Conservation (phyloP, 2,113 vertebrate species). For the Burhinus oedicnemus region DNA sequence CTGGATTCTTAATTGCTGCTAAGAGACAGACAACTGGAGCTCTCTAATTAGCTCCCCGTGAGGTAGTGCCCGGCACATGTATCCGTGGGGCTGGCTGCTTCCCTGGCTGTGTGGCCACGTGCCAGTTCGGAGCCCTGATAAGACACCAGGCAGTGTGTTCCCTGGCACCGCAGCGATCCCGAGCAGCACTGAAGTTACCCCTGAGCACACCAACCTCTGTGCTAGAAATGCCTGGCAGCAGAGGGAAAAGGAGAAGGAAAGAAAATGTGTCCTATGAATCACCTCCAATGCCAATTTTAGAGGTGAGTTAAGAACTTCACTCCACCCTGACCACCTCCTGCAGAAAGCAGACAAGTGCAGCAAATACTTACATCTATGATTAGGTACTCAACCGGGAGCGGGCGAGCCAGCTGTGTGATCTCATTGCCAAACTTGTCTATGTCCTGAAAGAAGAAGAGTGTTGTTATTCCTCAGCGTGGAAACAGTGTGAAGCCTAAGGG, state of each 20-base stretch:
- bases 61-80: background rate
- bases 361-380: conserved; percentile 92
- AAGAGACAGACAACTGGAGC: background rate
- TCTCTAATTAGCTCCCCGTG: background rate
- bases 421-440: conserved; percentile 99
- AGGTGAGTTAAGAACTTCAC: background rate
- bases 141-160: background rate
- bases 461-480: background rate
- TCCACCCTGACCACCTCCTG: background rate
- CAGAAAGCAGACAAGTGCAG: background rate
- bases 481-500: background rate
- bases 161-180: no score
- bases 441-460: conserved; percentile 80
- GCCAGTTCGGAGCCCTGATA: background rate
- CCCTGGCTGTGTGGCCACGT: background rate
- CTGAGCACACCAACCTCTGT: background rate
- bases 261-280: background rate
- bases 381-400: conserved; percentile 96
- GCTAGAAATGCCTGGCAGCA: background rate
- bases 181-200: rapidly evolving
- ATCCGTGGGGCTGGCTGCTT: background rate
- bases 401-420: conserved; percentile 94
- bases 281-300: rapidly evolving
- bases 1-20: conserved; percentile 8
- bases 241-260: background rate